Evolutionary conservation across 2,113 vertebrate genomes (phyloP).

Genomic region (Perca schrenkii): DNA sequence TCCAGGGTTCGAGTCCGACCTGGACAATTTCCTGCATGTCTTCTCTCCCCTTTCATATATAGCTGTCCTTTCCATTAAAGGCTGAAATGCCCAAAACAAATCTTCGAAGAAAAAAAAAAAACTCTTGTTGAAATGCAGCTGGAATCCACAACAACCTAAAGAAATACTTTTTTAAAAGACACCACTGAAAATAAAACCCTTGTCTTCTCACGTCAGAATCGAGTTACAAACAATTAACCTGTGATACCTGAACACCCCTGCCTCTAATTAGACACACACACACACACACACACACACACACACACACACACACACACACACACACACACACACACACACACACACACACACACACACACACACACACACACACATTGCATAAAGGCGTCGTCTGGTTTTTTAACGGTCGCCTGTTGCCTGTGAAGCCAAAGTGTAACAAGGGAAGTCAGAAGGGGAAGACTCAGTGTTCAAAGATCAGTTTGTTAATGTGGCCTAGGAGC

Average conservation of each 20-base stretch:
- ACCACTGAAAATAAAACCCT: constrained; percentile 30
- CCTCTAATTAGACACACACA: constrained; percentile 58
- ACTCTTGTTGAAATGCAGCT: constrained; percentile 34
- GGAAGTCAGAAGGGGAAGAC: constrained; percentile 42
- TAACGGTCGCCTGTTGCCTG: background rate
- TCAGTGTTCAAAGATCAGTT: constrained; percentile 32
- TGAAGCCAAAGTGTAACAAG: constrained; percentile 18
- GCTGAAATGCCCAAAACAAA: too few relatives aligned
- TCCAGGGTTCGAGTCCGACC: too few relatives aligned
- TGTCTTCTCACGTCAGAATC: constrained; percentile 42
- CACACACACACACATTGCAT: constrained; percentile 37
- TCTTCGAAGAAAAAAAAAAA: too few relatives aligned
- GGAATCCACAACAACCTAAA: constrained; percentile 18
- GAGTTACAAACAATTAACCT: constrained; percentile 53
- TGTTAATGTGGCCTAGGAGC: background rate
- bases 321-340: too few relatives aligned
- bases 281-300: constrained; percentile 17
- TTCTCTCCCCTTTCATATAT: too few relatives aligned
- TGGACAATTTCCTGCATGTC: too few relatives aligned
- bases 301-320: background rate
- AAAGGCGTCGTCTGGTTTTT: constrained; percentile 18
- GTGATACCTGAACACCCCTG: constrained; percentile 60
- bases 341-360: constrained; percentile 12
- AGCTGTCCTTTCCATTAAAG: too few relatives aligned
- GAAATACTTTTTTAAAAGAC: background rate